phyloP scores from a whole-genome alignment of 2,888 invertebrate species.

The Acheta domesticus region DNA sequence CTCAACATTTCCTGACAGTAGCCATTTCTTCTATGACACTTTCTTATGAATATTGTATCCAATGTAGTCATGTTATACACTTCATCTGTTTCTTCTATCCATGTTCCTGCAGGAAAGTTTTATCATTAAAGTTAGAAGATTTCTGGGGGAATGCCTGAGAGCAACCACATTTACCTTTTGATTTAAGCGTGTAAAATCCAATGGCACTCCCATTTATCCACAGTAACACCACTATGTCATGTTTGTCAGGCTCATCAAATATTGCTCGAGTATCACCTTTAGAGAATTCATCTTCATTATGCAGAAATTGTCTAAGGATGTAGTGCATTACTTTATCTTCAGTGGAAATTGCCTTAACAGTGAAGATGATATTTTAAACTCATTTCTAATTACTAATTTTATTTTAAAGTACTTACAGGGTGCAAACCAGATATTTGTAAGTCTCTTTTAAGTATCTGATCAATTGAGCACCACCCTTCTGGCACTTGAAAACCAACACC shows the following conservation, averaged over 20 bases:
- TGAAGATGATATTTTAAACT: background rate
- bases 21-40: slow-evolving; percentile 44
- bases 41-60: slow-evolving; percentile 47
- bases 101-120: slow-evolving; percentile 41
- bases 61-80: slow-evolving; percentile 45
- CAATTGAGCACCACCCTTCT: background rate
- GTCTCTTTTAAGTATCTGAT: background rate
- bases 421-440: background rate
- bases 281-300: slow-evolving; percentile 28
- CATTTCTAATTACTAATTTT: background rate
- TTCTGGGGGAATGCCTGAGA: background rate
- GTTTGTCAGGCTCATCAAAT: slow-evolving; percentile 34
- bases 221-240: slow-evolving; percentile 31
- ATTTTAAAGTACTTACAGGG: background rate
- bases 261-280: slow-evolving; percentile 24
- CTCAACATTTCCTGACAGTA: slow-evolving; percentile 44
- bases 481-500: background rate
- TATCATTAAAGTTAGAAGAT: background rate
- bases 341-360: background rate
- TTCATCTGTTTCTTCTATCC: slow-evolving; percentile 41
- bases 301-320: slow-evolving; percentile 31
- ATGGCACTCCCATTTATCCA: slow-evolving; percentile 33
- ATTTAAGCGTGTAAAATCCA: slow-evolving; percentile 45
- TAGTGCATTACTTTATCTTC: slow-evolving; percentile 29
- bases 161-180: slow-evolving; percentile 42